Evolutionary conservation across 1,140 invertebrate species (phyloP), one percentile per base, ranked within the genome.

Genomic region (Heterodera carotae): DNA sequence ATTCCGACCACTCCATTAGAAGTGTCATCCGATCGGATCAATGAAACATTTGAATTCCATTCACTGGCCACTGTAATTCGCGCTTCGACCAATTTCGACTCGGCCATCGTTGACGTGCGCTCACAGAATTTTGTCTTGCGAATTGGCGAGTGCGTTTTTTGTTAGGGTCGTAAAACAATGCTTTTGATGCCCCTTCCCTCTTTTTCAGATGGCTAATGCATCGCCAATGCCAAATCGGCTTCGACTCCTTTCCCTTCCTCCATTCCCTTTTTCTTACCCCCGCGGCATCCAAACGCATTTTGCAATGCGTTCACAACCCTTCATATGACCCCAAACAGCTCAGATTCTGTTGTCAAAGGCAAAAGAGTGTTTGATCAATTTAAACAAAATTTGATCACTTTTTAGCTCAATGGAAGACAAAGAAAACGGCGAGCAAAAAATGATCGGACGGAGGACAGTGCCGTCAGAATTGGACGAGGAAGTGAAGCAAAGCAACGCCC

Each of bases 261-360:
- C 39, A 78, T 8, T 33, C 62, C 3, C 74, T 86, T 10, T 85
- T 86, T 31, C 27, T 75, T 18, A 66, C 66, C 15, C 71, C 76
- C 18, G 25, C 82, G 4, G 75, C 84, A 1, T 66, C 48, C 15
- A 10, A 60, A 29, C 60, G 84, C 70, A 68, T 85, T 18, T 33
- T 80, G 27, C 18, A 53, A 4, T 85, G 84, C 68, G 81, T 76
- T 8, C 84, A 85, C 70, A 86, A 86, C 76, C 84, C 84, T 27
- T 84, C 83, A 15, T 80, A 77, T 33, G 75, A 77, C 71, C 80
- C 82, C 22, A n/a, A 67, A 29, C n/a, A 53, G 48, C 27, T 83
- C 33, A 36, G 70, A 56, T 72, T 31, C 36, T 81, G 48, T 59
- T 83, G 82, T 60, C 66, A 84, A 27, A 76, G 75, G 82, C 83